phyloP scores from a whole-genome alignment of 2,797 vertebrate species.

The Sparidentex hasta region DNA sequence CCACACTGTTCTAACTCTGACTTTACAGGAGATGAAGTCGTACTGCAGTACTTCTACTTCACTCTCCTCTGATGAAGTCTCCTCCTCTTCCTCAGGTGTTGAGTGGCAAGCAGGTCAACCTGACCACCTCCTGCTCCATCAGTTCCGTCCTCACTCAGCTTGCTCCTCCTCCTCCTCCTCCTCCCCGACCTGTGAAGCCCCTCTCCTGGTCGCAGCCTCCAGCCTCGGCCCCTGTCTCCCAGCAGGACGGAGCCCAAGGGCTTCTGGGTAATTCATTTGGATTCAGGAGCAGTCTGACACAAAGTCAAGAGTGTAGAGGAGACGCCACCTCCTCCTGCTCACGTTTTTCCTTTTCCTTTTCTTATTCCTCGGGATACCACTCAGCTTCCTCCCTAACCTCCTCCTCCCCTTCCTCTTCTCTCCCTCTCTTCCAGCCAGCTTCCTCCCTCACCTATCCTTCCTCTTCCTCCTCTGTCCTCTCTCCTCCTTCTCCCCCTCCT shows the following conservation, averaged over 20 bases:
- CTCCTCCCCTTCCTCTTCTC: constrained; percentile 1
- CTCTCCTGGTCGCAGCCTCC: constrained; percentile 30
- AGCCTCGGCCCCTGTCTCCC: constrained; percentile 15
- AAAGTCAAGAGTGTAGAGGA: constrained; percentile 1
- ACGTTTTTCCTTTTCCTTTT: background rate
- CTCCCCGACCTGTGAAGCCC: constrained; percentile 2
- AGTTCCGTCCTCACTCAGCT: constrained; percentile 60
- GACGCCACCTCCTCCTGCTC: background rate
- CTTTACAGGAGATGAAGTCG: too few species aligned
- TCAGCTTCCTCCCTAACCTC: background rate
- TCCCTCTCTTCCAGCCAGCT: background rate
- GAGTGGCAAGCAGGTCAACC: constrained; percentile 63
- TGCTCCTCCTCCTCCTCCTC: constrained; percentile 40
- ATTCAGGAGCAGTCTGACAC: background rate
- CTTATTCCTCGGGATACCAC: constrained; percentile 4
- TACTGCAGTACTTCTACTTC: background rate
- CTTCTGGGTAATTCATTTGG: constrained; percentile 8
- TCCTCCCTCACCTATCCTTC: background rate
- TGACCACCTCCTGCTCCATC: constrained; percentile 57
- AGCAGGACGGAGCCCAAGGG: constrained; percentile 41
- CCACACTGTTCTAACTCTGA: too few species aligned
- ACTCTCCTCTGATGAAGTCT: background rate
- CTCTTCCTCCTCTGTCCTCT: background rate
- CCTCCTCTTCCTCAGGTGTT: constrained; percentile 57
- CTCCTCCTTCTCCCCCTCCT: constrained; percentile 11